phyloP scores from a whole-genome alignment of 2,888 invertebrate species.

The Mongoloraphidia duomilia region DNA sequence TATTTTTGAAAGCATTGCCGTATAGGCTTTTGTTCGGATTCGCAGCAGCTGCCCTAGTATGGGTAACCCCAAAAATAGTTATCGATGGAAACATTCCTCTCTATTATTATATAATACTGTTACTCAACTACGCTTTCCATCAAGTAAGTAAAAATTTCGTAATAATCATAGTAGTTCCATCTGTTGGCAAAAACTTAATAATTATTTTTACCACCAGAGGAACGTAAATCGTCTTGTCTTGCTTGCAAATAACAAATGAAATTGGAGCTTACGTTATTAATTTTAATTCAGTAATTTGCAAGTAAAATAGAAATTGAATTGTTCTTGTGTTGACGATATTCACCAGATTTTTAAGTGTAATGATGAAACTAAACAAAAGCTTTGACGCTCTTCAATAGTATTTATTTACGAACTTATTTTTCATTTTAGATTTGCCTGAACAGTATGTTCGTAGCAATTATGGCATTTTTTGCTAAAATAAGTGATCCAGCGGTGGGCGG shows the following conservation, averaged over 20 bases:
- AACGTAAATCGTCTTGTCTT: too few relatives aligned
- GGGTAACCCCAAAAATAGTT: constrained; percentile 64
- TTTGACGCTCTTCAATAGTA: not conserved
- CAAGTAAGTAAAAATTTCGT: constrained; percentile 43
- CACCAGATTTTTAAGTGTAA: not conserved
- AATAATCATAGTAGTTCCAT: too few relatives aligned
- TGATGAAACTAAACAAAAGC: not conserved
- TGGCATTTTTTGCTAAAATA: constrained; percentile 96
- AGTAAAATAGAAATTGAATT: not conserved
- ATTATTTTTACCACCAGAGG: too few relatives aligned
- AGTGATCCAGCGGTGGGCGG: constrained; percentile 95
- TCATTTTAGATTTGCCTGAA: constrained; percentile 69
- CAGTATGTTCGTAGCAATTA: constrained; percentile 92
- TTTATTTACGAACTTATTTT: not conserved
- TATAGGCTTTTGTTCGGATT: constrained; percentile 74
- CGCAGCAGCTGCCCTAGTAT: constrained; percentile 70
- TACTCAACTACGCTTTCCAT: constrained; percentile 74
- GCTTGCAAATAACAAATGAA: too few relatives aligned
- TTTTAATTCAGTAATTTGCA: not conserved
- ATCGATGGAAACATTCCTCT: constrained; percentile 47
- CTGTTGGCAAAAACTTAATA: too few relatives aligned
- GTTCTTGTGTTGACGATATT: not conserved
- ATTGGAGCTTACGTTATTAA: too few relatives aligned
- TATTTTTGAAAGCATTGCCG: constrained; percentile 82
- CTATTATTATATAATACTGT: constrained; percentile 61